These are phyloP conservation scores for Anabacerthia variegaticeps DNA, from an alignment of 2,797 vertebrate genomes.

Conservation along the genomic window DNA sequence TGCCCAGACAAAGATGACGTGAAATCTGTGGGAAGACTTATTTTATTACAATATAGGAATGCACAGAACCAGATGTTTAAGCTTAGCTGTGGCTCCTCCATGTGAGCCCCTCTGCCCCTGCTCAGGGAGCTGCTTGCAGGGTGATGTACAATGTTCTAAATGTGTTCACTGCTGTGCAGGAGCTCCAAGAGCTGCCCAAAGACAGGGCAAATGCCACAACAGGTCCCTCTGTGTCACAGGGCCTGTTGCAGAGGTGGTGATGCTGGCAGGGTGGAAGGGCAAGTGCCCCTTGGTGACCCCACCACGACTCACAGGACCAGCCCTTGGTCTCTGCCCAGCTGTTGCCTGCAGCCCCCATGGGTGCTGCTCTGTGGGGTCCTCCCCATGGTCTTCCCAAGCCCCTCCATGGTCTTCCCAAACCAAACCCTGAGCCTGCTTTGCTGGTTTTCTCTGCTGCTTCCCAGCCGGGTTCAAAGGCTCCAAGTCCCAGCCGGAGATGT, in stretches of 20 bases:
- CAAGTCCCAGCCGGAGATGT: not conserved
- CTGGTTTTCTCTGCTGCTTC: not conserved
- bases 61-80: conserved; percentile 51
- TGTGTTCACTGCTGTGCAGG: accelerated
- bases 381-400: accelerated
- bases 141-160: not conserved
- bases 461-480: not conserved
- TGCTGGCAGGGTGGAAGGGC: accelerated
- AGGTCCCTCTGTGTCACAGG: not conserved
- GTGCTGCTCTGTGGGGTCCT: not conserved
- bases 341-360: accelerated
- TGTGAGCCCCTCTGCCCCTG: not conserved
- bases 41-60: conserved; percentile 62
- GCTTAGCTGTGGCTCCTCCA: not conserved
- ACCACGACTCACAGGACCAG: not conserved
- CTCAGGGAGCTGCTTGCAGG: not conserved
- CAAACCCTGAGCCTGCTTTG: not conserved
- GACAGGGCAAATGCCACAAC: accelerated
- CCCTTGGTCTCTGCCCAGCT: not conserved
- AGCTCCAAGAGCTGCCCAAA: not conserved
- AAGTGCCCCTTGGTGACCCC: not conserved
- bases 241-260: accelerated
- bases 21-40: conserved; percentile 53
- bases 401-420: accelerated
- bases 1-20: conserved; percentile 57